Base-by-base conservation (phyloP, 2,113 vertebrate genomes). In the Ptilonorhynchus violaceus region DNA sequence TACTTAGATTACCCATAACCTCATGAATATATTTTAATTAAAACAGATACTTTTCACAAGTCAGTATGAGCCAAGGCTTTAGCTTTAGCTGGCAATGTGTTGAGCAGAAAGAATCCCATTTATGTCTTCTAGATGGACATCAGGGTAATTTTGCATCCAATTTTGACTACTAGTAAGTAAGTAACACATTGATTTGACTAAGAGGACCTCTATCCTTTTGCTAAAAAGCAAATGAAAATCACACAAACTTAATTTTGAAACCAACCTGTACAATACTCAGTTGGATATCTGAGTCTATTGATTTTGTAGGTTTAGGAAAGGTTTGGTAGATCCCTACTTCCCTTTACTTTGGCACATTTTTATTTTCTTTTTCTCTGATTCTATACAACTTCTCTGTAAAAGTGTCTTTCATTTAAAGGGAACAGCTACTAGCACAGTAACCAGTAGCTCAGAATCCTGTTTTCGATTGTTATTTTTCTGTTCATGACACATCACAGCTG, bases 391-490 rank as follows among this genome's bases (percentile, higher is more conserved):
- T 84, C 27, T 82, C n/a, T 2, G 0, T 56, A 68, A 76, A 59
- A 67, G 12, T 75, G 66, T 41, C 69, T 80, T 91, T 93, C 80
- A 64, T 59, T 70, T 83, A 78, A 90, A 81, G 33, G 58, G 68
- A 93, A 92, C 68, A 95, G 92, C 93, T 93, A 79, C 72, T 78
- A 74, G 55, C 79, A 75, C 2, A 3, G 60, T 64, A 95, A 94
- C 52, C 81, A 53, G 85, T 42, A 77, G 13, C 42, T 68, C 63
- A 74, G 47, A 86, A 77, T 78, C 44, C 60, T 75, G 28, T 56
- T 83, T 44, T 78, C 83, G 68, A 4, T 60, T 66, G 23, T 42
- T 79, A 79, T 69, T 92, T 86, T 86, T 74, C 60, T 93, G 56
- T 60, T 88, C 35, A 19, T 63, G 47, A 56, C 72, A 84, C 21